These are phyloP conservation scores for Dendrolimus pini DNA, from an alignment of 2,888 invertebrate species.

Conservation along the genomic window DNA sequence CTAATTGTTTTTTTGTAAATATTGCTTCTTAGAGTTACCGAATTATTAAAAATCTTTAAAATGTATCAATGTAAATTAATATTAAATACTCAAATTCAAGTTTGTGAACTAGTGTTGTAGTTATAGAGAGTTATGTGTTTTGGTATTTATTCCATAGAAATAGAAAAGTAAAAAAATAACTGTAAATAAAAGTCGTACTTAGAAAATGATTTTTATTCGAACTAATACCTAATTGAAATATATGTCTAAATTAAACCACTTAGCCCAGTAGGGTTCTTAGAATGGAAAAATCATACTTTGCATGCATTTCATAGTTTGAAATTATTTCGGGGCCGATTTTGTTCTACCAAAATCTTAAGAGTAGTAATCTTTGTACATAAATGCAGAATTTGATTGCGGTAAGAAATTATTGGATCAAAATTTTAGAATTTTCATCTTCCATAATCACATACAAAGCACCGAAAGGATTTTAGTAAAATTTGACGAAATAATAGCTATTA, in stretches of 20 bases:
- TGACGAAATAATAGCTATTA: too few species aligned
- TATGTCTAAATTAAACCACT: background rate
- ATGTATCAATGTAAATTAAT: background rate
- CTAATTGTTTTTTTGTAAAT: background rate
- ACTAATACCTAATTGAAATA: constrained; percentile 1
- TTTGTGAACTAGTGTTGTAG: background rate
- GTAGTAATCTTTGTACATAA: too few species aligned
- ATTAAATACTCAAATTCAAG: background rate
- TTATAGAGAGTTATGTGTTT: background rate
- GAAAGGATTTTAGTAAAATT: too few species aligned
- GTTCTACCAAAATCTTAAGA: too few species aligned
- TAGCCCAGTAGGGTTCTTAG: too few species aligned
- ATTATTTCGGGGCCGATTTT: too few species aligned
- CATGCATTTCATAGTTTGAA: too few species aligned
- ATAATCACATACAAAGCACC: too few species aligned
- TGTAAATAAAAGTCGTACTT: constrained; percentile 58
- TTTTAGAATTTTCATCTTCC: too few species aligned
- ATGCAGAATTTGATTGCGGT: too few species aligned
- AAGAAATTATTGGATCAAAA: too few species aligned
- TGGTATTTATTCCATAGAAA: constrained; percentile 8
- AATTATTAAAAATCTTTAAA: background rate
- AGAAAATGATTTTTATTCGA: constrained; percentile 11
- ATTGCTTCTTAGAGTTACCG: background rate
- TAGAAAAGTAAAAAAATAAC: constrained; percentile 5
- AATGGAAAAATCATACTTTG: too few species aligned